Conservation (phyloP, 2,113 vertebrate genomes). For the Cyanistes caeruleus region DNA sequence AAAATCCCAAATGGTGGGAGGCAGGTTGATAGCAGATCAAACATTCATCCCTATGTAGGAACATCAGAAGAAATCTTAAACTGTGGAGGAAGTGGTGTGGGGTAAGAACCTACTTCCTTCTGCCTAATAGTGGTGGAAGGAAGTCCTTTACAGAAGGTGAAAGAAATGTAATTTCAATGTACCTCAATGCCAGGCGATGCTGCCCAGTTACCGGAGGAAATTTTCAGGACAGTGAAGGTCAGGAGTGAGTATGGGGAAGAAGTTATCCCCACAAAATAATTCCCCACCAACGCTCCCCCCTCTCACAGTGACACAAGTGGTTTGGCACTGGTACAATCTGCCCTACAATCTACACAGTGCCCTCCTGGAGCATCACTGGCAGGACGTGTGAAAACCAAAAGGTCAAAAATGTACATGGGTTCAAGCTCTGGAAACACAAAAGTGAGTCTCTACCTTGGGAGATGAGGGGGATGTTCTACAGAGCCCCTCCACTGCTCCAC, state of each 20-base stretch:
- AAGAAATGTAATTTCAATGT: not conserved
- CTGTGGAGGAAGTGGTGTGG: not conserved
- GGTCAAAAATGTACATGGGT: not conserved
- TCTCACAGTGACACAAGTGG: not conserved
- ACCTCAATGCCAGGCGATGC: not conserved
- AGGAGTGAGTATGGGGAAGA: fast-evolving
- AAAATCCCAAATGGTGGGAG: not conserved
- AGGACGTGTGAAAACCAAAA: not conserved
- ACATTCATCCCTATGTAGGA: not conserved
- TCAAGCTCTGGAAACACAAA: not conserved
- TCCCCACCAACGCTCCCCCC: not conserved
- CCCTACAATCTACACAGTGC: not conserved
- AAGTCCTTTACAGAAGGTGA: not conserved
- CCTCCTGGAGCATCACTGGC: not conserved
- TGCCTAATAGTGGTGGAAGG: not conserved
- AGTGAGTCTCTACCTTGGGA: not conserved
- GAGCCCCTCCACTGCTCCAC: not conserved
- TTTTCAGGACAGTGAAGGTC: not conserved
- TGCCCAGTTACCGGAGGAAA: not conserved
- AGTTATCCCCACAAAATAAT: not conserved
- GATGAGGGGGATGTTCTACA: not conserved
- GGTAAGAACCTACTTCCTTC: not conserved
- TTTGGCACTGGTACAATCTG: not conserved
- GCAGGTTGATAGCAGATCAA: not conserved
- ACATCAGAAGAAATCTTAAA: not conserved